A percentile compares a stretch with the other conserved stretches of the same genome.
These are phyloP conservation scores for Andrena minutula DNA, from an alignment of 2,888 invertebrate genomes.

Conservation along the genomic window DNA sequence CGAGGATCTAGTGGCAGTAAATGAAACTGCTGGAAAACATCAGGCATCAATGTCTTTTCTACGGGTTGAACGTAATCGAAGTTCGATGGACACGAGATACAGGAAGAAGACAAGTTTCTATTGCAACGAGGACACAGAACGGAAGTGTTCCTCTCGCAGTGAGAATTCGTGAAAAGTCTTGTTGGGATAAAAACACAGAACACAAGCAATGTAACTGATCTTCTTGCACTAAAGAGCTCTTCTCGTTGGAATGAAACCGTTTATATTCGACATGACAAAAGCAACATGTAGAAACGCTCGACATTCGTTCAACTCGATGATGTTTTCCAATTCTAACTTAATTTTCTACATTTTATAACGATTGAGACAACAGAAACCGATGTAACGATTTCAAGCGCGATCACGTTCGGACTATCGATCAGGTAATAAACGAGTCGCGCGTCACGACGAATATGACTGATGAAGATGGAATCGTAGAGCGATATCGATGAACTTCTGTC, in stretches of 20 bases:
- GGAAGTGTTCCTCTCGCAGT: background rate
- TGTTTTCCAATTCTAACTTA: background rate
- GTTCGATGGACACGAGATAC: background rate
- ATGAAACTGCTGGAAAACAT: constrained; percentile 5
- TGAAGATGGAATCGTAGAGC: background rate
- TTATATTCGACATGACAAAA: background rate
- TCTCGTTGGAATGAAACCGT: background rate
- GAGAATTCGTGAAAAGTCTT: too few relatives aligned
- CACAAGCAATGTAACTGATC: background rate
- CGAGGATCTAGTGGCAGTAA: constrained; percentile 32
- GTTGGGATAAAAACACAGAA: too few relatives aligned
- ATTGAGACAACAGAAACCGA: background rate
- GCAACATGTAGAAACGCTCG: background rate
- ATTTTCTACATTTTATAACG: background rate
- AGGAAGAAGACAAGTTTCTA: background rate
- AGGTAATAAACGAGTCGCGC: constrained; percentile 5
- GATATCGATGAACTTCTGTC: constrained; percentile 20
- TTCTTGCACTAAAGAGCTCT: background rate
- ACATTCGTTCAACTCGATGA: background rate
- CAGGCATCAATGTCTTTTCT: background rate
- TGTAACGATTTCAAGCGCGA: constrained; percentile 1
- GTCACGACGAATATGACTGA: constrained; percentile 7
- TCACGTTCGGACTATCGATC: constrained; percentile 15
- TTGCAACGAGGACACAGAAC: background rate
- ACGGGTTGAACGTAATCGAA: background rate